Evolutionary conservation across 2,888 invertebrate species (phyloP).

Genomic region (Phalera bucephala): DNA sequence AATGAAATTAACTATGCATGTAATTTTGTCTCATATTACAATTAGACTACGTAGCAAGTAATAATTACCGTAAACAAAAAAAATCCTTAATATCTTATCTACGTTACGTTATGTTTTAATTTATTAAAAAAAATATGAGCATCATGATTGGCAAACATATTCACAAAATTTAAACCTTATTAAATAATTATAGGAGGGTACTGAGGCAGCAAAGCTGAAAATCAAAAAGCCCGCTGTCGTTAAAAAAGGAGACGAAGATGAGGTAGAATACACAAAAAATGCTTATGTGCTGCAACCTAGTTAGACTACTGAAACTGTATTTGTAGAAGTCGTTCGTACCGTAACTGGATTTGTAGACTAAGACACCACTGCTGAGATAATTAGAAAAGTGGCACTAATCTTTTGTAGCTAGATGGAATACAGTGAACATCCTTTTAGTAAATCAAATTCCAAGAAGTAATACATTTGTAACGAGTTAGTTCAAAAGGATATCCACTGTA

Average conservation of each 20-base stretch:
- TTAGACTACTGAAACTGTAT: constrained; percentile 31
- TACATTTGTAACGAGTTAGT: neutral
- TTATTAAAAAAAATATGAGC: too few species aligned
- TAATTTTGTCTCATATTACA: too few species aligned
- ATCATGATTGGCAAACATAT: too few species aligned
- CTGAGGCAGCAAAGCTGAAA: constrained; percentile 73
- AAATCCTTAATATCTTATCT: too few species aligned
- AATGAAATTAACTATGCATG: too few species aligned
- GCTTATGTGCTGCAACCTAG: constrained; percentile 26
- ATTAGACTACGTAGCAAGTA: too few species aligned
- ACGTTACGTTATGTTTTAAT: too few species aligned
- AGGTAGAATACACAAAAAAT: constrained; percentile 53
- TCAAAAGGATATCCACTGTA: constrained; percentile 20
- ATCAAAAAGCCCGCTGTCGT: constrained; percentile 75
- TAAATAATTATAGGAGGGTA: constrained; percentile 61
- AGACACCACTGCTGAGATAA: constrained; percentile 55
- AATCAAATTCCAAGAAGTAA: neutral
- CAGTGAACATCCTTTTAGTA: constrained; percentile 32
- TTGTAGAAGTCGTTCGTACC: constrained; percentile 23
- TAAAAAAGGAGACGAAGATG: constrained; percentile 67
- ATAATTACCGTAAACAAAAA: too few species aligned
- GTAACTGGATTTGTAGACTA: constrained; percentile 13
- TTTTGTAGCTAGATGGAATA: constrained; percentile 40
- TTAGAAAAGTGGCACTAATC: constrained; percentile 51
- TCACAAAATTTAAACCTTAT: constrained; percentile 17